Conservation (phyloP, 1,140 invertebrate genomes). For the Sycophila sp. region DNA sequence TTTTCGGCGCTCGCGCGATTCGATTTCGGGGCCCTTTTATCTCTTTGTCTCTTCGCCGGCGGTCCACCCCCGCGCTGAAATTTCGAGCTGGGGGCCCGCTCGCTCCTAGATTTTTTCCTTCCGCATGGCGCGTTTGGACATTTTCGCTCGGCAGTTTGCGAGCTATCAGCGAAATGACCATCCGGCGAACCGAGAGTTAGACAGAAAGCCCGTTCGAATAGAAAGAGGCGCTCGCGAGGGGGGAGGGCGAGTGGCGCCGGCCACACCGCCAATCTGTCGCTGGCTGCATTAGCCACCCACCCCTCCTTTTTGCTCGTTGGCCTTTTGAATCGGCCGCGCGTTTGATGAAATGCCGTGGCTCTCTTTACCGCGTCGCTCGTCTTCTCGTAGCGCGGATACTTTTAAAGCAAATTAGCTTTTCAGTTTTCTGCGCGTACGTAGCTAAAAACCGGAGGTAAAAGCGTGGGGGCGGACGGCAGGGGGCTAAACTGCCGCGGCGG, state of each 20-base stretch:
- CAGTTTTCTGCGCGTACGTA: conserved; percentile 56
- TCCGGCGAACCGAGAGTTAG: conserved; percentile 36
- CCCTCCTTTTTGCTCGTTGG: conserved; percentile 11
- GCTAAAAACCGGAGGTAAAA: not conserved
- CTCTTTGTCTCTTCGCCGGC: conserved; percentile 29
- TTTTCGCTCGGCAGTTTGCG: conserved; percentile 54
- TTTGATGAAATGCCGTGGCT: conserved; percentile 56
- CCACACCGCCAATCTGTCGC: conserved; percentile 60
- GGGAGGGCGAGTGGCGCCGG: not conserved
- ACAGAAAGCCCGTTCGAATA: conserved; percentile 29
- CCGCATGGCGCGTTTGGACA: conserved; percentile 58
- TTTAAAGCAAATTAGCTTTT: conserved; percentile 69
- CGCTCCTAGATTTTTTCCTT: conserved; percentile 36
- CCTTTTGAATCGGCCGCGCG: conserved; percentile 55
- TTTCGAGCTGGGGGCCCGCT: conserved; percentile 5
- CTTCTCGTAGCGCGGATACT: conserved; percentile 55
- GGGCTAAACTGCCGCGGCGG: conserved; percentile 53
- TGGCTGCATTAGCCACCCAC: conserved; percentile 61
- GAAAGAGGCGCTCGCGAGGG: conserved; percentile 26
- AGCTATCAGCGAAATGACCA: conserved; percentile 65
- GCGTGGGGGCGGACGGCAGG: conserved; percentile 21
- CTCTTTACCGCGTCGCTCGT: conserved; percentile 20
- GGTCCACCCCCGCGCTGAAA: too few relatives aligned
- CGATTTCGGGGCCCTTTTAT: conserved; percentile 37
- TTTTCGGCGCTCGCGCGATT: conserved; percentile 12